Base-by-base conservation (phyloP, 2,797 vertebrate species). In the Parauchenoglanis ngamensis region DNA sequence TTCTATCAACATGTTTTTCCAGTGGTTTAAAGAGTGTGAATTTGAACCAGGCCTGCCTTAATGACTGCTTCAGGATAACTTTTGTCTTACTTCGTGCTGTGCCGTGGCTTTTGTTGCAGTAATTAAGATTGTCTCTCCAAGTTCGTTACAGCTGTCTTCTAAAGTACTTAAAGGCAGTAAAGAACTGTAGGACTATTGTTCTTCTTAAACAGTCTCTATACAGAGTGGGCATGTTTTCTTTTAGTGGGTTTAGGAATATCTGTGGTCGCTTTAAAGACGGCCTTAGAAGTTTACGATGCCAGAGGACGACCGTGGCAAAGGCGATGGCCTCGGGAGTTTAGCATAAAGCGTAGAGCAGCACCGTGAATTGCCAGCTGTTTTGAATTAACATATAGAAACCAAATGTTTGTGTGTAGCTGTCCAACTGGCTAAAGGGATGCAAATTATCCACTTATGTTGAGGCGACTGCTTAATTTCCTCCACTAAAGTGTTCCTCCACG, bases 201-300 rank as follows among this genome's bases (percentile, higher is more conserved):
- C 49, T 61, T 67, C 54, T 40, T 15, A 57, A 57, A 31, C 63
- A 87, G 56, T 80, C 78, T 83, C 72, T n/a, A 52, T 72, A 17
- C 67, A 63, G 59, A 19, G 63, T n/a, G 40, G 7, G 25, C 83
- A 80, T 73, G 61, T 81, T 65, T 84, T 86, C 76, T 54, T 89
- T 89, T 85, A 87, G 82, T 49, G 61, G 85, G 82, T 63, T 78
- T 46, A 63, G 85, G 80, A 91, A 92, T 90, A 86, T 83, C 59
- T 89, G 87, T 8, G 89, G 89, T 88, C 56, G 31, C 25, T 86
- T 86, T 84, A 78, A 86, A 85, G 85, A 72, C 84, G 35, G 73
- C 84, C 78, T 87, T 44, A 44, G 87, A 44, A 49, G n/a, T 87
- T 81, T 78, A 79, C 84, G 19, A 84, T 65, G 83, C 84, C 65